A percentile compares a stretch with the other conserved stretches of the same genome.
Conservation (phyloP, 2,797 vertebrate genomes). For the Uromys caudimaculatus region DNA sequence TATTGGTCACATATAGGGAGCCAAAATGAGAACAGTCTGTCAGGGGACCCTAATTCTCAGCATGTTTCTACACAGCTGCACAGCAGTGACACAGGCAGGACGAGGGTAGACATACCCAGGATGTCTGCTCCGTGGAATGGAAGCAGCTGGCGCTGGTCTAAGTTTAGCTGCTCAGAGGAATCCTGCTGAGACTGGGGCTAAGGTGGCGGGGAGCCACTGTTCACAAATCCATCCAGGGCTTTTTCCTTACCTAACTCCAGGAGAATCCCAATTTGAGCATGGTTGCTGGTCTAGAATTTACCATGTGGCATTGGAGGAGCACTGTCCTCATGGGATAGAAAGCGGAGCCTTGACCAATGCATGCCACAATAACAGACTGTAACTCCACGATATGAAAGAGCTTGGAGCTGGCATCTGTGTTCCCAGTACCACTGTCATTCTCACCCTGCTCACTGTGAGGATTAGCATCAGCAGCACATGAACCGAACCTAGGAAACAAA, state of each 20-base stretch:
- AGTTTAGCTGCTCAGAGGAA: slow-evolving; percentile 10
- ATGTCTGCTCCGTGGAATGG: too few relatives aligned
- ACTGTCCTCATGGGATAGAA: neutral
- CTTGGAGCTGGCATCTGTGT: neutral
- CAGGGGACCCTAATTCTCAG: neutral
- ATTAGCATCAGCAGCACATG: neutral
- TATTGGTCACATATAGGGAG: neutral
- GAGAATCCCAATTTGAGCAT: neutral
- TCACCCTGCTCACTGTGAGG: neutral
- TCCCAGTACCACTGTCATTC: too few relatives aligned
- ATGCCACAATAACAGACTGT: neutral
- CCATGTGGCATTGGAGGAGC: neutral
- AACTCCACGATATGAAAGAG: neutral
- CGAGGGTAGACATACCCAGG: neutral
- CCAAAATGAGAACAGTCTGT: neutral
- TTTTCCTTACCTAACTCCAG: neutral
- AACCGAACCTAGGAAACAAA: neutral
- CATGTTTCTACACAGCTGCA: neutral
- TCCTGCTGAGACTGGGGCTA: neutral
- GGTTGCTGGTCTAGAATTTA: neutral
- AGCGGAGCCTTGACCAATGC: neutral
- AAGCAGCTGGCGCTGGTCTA: neutral
- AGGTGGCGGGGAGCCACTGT: neutral
- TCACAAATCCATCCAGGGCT: neutral
- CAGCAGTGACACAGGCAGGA: neutral